Base-by-base conservation (phyloP, 2,888 invertebrate species). In the Autographa pulchrina region DNA sequence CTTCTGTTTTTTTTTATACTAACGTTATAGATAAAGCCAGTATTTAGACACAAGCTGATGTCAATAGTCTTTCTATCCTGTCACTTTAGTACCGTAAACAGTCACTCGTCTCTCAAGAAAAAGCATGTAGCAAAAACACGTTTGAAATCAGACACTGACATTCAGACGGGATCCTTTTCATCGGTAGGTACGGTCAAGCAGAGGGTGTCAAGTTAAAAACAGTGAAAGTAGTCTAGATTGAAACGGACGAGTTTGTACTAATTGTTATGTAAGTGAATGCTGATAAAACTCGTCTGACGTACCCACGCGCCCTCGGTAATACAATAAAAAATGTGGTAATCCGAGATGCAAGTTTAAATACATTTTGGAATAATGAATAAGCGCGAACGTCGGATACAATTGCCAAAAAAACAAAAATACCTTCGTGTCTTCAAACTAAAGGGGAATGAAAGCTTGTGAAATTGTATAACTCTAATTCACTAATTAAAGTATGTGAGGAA, bases 261-360 rank as follows among this genome's bases (percentile, higher is more conserved):
- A 83, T 84, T 85, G 81, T 85, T 83, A 82, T 79, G 74, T 78
- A 86, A 86, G 77, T 70, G 84, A 85, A 83, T 72, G 80, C 60
- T 74, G 71, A 78, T 75, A 75, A 72, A 82, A 84, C 68, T 70
- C 67, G 66, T 61, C 70, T 64, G 68, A 76, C 66, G 67, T 68
- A 70, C 65, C 54, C 63, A 59, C 61, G 66, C 61, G 77, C 72
- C 74, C 71, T 84, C 83, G 65, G 78, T 75, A 73, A 78, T 71
- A 80, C 74, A 77, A 83, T 77, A 83, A 80, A 76, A 77, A 41
- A 66, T 72, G 75, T 78, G 60, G 77, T 69, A 73, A 83, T 62
- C 35, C 38, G 52, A 9, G 65, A 68, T 76, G n/a, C 18, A 16
- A 20, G 14, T 67, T 35, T 14, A 52, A 14, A 20, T 48, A n/a